Evolutionary conservation across 1,140 invertebrate genomes (phyloP).

Genomic region (Drosophila pseudoobscura): DNA sequence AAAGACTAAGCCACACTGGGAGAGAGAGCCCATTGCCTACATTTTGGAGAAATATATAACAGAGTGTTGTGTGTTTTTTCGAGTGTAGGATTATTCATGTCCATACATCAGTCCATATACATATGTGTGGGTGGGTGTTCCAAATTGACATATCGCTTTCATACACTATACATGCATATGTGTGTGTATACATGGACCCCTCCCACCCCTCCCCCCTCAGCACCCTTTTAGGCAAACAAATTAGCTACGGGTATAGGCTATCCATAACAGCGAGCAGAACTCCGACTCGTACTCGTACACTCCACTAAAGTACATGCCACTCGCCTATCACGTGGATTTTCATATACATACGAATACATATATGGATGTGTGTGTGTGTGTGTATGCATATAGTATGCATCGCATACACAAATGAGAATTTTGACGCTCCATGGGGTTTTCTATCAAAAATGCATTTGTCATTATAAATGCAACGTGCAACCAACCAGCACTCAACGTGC

Average conservation of each 20-base stretch:
- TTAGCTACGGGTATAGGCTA: constrained; percentile 40
- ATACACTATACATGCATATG: constrained; percentile 6
- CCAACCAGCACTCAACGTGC: constrained; percentile 41
- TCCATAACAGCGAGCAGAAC: constrained; percentile 10
- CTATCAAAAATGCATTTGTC: constrained; percentile 70
- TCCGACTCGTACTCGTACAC: neutral
- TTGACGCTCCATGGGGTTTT: constrained; percentile 42
- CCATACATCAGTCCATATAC: neutral
- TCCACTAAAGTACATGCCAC: too few species aligned
- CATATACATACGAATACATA: too few species aligned
- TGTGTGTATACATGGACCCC: neutral
- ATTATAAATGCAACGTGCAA: constrained; percentile 54
- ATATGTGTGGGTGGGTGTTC: neutral
- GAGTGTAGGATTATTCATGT: too few species aligned
- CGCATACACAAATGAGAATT: constrained; percentile 19
- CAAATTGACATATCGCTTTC: constrained; percentile 65
- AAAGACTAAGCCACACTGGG: too few species aligned
- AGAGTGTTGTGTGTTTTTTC: too few species aligned
- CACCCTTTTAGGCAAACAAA: constrained; percentile 48
- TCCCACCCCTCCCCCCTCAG: neutral
- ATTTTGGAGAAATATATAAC: too few species aligned
- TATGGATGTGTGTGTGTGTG: too few species aligned
- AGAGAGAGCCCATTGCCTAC: too few species aligned
- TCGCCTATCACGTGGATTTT: too few species aligned
- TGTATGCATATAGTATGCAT: too few species aligned